A percentile compares a stretch with the other conserved stretches of the same genome.
phyloP scores from a whole-genome alignment of 1,140 invertebrate genomes.

The Papilio polyxenes region DNA sequence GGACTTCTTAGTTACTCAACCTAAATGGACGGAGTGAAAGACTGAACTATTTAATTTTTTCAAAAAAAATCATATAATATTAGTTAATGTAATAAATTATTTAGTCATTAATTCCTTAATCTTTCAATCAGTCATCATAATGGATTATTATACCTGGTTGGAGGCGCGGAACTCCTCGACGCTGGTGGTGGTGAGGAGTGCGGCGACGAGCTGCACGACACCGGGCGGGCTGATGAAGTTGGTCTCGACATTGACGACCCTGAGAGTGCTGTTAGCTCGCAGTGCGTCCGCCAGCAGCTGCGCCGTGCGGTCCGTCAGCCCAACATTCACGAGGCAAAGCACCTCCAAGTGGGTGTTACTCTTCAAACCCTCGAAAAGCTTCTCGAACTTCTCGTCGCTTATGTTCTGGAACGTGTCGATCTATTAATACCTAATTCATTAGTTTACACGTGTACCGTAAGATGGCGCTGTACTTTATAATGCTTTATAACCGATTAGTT shows the following conservation, averaged over 20 bases:
- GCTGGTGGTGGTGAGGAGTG: constrained; percentile 91
- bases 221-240: constrained; percentile 95
- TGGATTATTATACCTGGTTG: constrained; percentile 89
- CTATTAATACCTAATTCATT: background rate
- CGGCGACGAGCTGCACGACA: constrained; percentile 91
- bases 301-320: constrained; percentile 93
- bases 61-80: no score
- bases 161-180: constrained; percentile 96
- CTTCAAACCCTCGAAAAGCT: constrained; percentile 93
- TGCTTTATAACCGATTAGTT: background rate
- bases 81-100: no score
- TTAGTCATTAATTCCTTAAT: background rate
- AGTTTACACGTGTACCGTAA: background rate
- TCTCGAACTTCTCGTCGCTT: constrained; percentile 96
- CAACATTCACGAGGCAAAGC: constrained; percentile 95
- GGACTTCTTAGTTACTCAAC: no score
- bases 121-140: background rate
- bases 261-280: constrained; percentile 91
- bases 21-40: no score
- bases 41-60: no score
- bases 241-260: constrained; percentile 97
- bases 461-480: background rate
- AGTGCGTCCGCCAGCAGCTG: constrained; percentile 91
- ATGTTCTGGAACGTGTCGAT: constrained; percentile 89
- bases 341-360: constrained; percentile 95